Conservation (phyloP, 2,797 vertebrate genomes). For the Sphenodon punctatus region DNA sequence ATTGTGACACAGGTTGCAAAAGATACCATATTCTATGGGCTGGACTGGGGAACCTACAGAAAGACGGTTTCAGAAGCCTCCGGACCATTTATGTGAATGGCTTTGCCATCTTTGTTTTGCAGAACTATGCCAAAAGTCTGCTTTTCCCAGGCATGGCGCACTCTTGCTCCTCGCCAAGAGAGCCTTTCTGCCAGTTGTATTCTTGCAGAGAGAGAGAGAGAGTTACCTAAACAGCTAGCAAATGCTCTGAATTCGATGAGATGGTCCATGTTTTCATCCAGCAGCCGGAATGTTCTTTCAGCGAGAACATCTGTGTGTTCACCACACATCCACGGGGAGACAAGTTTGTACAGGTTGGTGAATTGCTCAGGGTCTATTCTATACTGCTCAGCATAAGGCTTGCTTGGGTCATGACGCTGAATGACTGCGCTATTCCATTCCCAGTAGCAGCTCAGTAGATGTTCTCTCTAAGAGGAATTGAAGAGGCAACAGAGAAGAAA, state of each 20-base stretch:
- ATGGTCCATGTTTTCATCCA: constrained; percentile 84
- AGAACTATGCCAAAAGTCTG: too few relatives aligned
- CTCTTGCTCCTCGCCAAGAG: neutral
- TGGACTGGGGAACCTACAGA: too few relatives aligned
- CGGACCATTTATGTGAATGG: too few relatives aligned
- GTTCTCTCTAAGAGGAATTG: constrained; percentile 81
- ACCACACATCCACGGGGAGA: constrained; percentile 86
- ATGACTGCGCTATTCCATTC: constrained; percentile 61
- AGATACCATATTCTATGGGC: too few relatives aligned
- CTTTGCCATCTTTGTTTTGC: too few relatives aligned
- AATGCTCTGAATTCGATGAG: constrained; percentile 89
- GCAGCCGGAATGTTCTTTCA: constrained; percentile 86
- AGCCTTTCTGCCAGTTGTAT: neutral
- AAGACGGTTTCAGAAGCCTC: too few relatives aligned
- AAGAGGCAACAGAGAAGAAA: neutral
- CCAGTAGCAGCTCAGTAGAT: constrained; percentile 94
- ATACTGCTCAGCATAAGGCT: constrained; percentile 87
- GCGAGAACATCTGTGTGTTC: constrained; percentile 83
- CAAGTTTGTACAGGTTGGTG: constrained; percentile 83
- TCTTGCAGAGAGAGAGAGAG: neutral
- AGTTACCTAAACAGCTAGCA: constrained; percentile 84
- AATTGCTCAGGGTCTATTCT: constrained; percentile 90
- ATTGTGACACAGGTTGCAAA: too few relatives aligned
- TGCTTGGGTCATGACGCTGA: constrained; percentile 77
- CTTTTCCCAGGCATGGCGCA: neutral